Base-by-base conservation (phyloP, 2,797 vertebrate genomes). In the Gadopsis marmoratus region DNA sequence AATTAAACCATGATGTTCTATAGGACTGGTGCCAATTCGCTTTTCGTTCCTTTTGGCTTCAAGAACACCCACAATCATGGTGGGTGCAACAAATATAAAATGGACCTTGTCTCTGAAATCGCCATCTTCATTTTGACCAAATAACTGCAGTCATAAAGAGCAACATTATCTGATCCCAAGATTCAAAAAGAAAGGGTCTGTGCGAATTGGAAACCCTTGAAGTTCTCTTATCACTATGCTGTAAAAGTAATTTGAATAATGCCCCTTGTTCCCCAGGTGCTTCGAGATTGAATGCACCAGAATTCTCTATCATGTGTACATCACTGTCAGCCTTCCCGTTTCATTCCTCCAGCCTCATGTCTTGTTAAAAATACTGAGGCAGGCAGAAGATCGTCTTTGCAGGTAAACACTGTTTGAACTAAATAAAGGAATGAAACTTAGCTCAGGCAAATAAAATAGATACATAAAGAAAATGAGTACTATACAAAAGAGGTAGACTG, bases 181-280 rank as follows among this genome's bases (percentile, higher is more conserved):
- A 79, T 82, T 77, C 4, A 78, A 69, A 76, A 74, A 39, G 58
- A 74, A 90, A 84, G 58, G 72, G 50, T 39, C 41, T 71, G 65
- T 64, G 78, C 72, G 91, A 91, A 92, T 89, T 91, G 81, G 78
- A 80, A 76, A 78, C 70, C 71, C 81, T 92, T 88, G 84, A 88
- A 87, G 70, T 87, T 84, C 41, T 81, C 74, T 86, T 86, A 81
- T 82, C 73, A 4, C 60, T 21, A 17, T 51, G 23, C 64, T 47
- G 63, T 76, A 54, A 62, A 83, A 86, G 69, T 74, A 1, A 79
- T 90, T 86, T 82, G 71, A 90, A 85, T 79, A 86, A 68, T 66
- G 60, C n/a, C 37, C 35, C 16, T 13, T 74, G 43, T 23, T 81
- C 66, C 60, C 63, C 23, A 81, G 81, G 59, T 78, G 78, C 79